phyloP scores from a whole-genome alignment of 2,888 invertebrate genomes.

The Frankliniella intonsa region DNA sequence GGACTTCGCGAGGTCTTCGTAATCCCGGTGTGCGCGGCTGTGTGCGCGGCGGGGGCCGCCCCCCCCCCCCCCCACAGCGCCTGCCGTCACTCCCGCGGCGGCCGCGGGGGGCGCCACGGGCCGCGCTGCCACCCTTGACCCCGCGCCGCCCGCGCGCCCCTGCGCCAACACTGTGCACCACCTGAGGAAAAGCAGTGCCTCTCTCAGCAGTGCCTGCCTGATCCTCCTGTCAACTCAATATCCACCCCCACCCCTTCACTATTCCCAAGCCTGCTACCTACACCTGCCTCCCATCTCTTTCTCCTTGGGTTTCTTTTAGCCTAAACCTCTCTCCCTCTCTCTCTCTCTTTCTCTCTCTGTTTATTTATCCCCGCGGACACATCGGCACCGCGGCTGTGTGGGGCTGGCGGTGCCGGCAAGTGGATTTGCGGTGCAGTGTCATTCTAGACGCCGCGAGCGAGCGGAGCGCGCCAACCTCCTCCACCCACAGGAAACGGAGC shows the following conservation, averaged over 20 bases:
- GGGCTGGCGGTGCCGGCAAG: not conserved
- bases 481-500: no score
- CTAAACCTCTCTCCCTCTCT: not conserved
- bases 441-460: no score
- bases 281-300: not conserved
- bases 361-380: constrained; percentile 12
- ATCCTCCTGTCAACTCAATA: constrained; percentile 6
- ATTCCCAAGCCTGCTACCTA: not conserved
- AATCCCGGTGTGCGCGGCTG: no score
- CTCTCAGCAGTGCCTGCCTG: not conserved
- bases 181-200: not conserved
- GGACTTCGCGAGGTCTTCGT: no score
- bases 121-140: no score
- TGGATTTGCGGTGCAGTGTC: not conserved
- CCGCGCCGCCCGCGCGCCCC: no score
- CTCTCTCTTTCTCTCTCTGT: not conserved
- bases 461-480: no score
- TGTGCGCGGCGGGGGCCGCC: no score
- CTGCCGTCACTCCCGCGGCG: no score
- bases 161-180: no score
- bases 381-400: not conserved
- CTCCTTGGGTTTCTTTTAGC: not conserved
- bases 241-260: not conserved
- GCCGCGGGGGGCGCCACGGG: no score
- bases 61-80: no score